Conservation (phyloP, 2,797 vertebrate species). For the Alcedo atthis region DNA sequence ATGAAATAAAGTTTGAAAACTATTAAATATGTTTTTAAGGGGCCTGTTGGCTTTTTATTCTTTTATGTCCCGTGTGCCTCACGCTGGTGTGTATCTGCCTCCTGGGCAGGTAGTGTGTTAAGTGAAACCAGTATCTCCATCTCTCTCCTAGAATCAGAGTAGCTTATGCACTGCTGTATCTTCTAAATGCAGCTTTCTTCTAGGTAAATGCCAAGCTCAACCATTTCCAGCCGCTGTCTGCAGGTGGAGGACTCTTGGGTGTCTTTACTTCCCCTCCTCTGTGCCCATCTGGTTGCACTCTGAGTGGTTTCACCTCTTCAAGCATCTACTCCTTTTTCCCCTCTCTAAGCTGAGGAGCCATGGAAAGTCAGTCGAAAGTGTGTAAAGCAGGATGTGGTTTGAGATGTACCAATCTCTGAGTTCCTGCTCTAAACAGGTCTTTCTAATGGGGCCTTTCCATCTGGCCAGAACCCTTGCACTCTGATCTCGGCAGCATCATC, state of each 20-base stretch:
- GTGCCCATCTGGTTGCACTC: accelerated
- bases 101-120: neutral
- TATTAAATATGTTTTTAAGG: conserved; percentile 43
- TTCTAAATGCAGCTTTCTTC: neutral
- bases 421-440: neutral
- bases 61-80: neutral
- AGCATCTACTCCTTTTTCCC: neutral
- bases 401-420: neutral
- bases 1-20: conserved; percentile 94
- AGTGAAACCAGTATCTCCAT: neutral
- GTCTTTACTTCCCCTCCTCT: neutral
- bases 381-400: neutral
- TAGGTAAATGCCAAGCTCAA: accelerated
- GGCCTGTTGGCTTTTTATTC: neutral
- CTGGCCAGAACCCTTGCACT: neutral
- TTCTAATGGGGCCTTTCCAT: neutral
- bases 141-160: neutral
- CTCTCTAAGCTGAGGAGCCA: neutral
- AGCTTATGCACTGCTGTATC: accelerated
- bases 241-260: neutral
- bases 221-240: accelerated
- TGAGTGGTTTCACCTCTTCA: neutral
- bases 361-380: neutral
- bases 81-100: neutral
- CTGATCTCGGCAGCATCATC: neutral